Conservation (phyloP, 2,113 vertebrate genomes). For the Myanophis thanlyinensis region DNA sequence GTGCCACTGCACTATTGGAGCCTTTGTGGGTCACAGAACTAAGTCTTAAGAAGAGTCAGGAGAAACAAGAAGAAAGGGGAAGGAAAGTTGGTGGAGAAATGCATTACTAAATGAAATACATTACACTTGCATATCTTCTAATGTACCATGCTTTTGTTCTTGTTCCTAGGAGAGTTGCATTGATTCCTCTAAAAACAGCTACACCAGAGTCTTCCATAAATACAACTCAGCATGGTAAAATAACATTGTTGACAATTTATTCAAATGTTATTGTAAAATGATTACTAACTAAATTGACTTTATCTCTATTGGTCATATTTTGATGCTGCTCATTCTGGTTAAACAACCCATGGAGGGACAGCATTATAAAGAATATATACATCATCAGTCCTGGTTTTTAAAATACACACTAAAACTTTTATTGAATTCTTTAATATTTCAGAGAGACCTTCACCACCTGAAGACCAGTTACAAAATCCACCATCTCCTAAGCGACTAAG, state of each 20-base stretch:
- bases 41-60: neutral
- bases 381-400: neutral
- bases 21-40: neutral
- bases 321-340: neutral
- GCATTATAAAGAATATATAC: neutral
- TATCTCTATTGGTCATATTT: neutral
- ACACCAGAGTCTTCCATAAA: slow-evolving; percentile 66
- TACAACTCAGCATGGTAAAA: slow-evolving; percentile 79
- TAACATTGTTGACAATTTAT: neutral
- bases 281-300: neutral
- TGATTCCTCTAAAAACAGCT: slow-evolving; percentile 77
- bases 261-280: neutral
- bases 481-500: slow-evolving; percentile 82
- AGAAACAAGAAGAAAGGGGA: neutral
- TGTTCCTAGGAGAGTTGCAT: slow-evolving; percentile 78
- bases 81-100: neutral
- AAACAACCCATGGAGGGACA: neutral
- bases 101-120: neutral
- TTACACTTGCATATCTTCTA: neutral
- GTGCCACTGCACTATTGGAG: neutral
- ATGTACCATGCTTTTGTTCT: neutral
- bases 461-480: slow-evolving; percentile 73
- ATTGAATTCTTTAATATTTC: slow-evolving; percentile 35
- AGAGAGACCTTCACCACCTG: slow-evolving; percentile 77
- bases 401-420: neutral